Evolutionary conservation across 23 tunicate species (phyloP).

Genomic region (Phallusia fumigata): DNA sequence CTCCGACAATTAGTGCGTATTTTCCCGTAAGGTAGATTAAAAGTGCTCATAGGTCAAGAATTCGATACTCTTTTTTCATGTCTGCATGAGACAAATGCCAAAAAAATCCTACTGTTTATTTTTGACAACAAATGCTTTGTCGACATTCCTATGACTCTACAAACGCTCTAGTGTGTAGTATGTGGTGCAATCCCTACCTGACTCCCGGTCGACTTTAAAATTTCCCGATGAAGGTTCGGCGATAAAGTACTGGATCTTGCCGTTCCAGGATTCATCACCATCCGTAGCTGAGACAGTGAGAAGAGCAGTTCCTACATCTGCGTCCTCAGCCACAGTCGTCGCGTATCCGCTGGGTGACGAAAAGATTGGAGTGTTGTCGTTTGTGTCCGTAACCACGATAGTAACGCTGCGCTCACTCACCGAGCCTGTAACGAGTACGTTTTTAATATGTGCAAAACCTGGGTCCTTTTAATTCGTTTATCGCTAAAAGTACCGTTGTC

Average conservation of each 20-base stretch:
- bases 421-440: neutral
- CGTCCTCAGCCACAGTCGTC: slow-evolving; percentile 31
- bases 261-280: slow-evolving; percentile 48
- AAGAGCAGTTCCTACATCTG: slow-evolving; percentile 24
- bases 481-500: slow-evolving; percentile 59
- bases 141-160: too few relatives aligned
- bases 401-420: neutral
- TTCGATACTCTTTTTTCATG: too few relatives aligned
- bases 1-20: too few relatives aligned
- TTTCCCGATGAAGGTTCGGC: slow-evolving; percentile 14
- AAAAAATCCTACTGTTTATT: too few relatives aligned
- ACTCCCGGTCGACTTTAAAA: slow-evolving; percentile 23
- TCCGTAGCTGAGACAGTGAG: slow-evolving; percentile 47
- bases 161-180: too few relatives aligned
- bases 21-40: too few relatives aligned
- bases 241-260: slow-evolving; percentile 36
- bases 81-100: too few relatives aligned
- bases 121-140: too few relatives aligned
- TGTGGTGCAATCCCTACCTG: too few relatives aligned
- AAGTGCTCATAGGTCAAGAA: too few relatives aligned
- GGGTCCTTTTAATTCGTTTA: too few relatives aligned
- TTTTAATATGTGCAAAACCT: too few relatives aligned
- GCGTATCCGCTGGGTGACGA: neutral
- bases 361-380: slow-evolving; percentile 68
- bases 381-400: slow-evolving; percentile 35